These are phyloP conservation scores for Villa cingulata DNA, from an alignment of 2,888 invertebrate genomes.

Conservation along the genomic window DNA sequence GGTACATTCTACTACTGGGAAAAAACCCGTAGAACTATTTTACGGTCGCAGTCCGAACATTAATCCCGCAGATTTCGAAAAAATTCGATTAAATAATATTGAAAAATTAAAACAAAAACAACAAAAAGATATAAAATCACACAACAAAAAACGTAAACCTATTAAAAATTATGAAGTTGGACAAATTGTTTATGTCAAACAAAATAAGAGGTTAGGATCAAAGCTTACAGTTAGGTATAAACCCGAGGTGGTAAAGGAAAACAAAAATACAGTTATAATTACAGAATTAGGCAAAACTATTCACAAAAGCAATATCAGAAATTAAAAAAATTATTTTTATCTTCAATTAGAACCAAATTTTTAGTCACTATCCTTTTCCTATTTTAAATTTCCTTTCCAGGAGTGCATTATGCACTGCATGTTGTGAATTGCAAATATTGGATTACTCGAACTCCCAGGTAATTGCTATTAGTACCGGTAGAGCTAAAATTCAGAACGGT, in stretches of 20 bases:
- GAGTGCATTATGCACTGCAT: background rate
- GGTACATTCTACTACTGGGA: background rate
- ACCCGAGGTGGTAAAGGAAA: background rate
- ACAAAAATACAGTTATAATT: background rate
- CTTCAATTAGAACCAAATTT: no score
- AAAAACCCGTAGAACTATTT: background rate
- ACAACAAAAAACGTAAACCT: background rate
- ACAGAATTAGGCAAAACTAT: background rate
- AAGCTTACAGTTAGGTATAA: slow-evolving; percentile 10
- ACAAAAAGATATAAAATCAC: background rate
- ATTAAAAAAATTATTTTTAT: no score
- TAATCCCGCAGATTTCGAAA: slow-evolving; percentile 9
- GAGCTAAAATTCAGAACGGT: no score
- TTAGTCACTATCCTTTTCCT: no score
- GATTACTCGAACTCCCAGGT: slow-evolving; percentile 10
- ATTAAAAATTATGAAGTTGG: slow-evolving; percentile 9
- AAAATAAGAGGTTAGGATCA: background rate
- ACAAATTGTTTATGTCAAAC: slow-evolving; percentile 4
- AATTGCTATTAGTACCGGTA: no score
- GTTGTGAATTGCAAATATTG: slow-evolving; percentile 10
- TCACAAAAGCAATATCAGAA: background rate
- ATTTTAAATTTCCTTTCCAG: background rate
- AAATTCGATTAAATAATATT: slow-evolving; percentile 4
- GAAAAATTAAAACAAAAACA: slow-evolving; percentile 10
- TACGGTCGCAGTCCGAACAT: background rate